Evolutionary conservation across 2,113 vertebrate species (phyloP), one percentile per base, ranked within the genome.

Genomic region (Eclectus roratus): DNA sequence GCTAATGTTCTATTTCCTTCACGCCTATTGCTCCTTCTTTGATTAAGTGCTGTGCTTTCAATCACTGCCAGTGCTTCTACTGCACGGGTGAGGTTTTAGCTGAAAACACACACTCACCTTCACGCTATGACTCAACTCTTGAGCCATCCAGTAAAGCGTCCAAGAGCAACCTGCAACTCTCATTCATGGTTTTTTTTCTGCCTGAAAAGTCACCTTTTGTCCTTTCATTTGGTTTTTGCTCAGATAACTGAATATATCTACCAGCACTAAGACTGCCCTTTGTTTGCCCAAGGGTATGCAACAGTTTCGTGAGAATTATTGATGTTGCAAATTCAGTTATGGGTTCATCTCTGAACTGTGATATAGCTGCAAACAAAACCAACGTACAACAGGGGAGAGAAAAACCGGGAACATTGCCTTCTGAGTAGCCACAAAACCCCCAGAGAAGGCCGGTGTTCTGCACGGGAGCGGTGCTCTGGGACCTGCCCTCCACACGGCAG

Each of bases 311-410:
- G 33, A 7, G 5, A 56, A 71, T 25, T 15, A 56, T 0, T 4
- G 17, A 70, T 21, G 25, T 28, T 31, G 15, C 39, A 9, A 35
- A 58, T 27, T 29, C 31, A 21, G 16, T 8, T 39, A 31, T 0
- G 3, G 46, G 16, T 39, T 50, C 25, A 3, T 6, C 28, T 56
- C 49, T 21, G 15, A 50, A 8, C 5, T 5, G 61, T 7, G 25
- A 47, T 24, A 53, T 20, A 47, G 21, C 23, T 20, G 37, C 33
- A 85, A 80, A 55, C 8, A 35, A 49, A 65, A 24, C 2, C 44
- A 10, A 33, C 1, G 4, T 0, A 2, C 3, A 37, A 33, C 0
- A 6, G 6, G 4, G 9, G 9, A n/a, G n/a, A 33, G 13, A 50
- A 56, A 63, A 60, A 21, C 4, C 24, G 3, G 20, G 56, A n/a